Base-by-base conservation (phyloP, 2,797 vertebrate genomes). In the Alexandromys oeconomus region DNA sequence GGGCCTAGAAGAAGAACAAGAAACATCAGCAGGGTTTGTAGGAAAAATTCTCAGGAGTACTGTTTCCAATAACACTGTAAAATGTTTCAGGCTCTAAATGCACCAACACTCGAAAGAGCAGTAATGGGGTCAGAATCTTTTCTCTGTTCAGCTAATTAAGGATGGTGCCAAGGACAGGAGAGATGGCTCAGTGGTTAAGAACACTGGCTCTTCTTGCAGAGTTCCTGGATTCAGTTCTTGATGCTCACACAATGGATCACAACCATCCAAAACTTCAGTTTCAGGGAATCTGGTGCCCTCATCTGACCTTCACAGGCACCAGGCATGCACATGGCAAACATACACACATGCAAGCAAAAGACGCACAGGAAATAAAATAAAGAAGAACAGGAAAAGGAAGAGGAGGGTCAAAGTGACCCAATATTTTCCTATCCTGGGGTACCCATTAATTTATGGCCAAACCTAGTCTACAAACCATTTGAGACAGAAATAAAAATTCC, bases 1-100 rank as follows among this genome's bases (percentile, higher is more conserved):
- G 81, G 11, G 13, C 15, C 81, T 34, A 59, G 46, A 81, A 80
- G 84, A 76, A 94, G 21, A 37, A 79, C 2, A 86, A 54, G 88
- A 43, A 51, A 8, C 46, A 51, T 65, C 46, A 57, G 48, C 54
- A 79, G 80, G 27, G 69, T 13, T 51, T 67, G 46, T 2, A 29
- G 17, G n/a, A 46, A 59, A 40, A 76, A 46, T 15, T 94, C 78
- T 71, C 14, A 40, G 69, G n/a, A 93, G 21, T 37, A 46, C 15
- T 23, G 37, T 95, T 96, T 90, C 57, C 63, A 61, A 69, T 48
- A 92, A 93, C n/a, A 57, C 65, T 93, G 34, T 93, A 31, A 91
- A 93, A 67, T 77, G 43, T 51, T 88, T 79, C 86, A 51, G 31
- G 25, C 86, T 96, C 90, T 67, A 91, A 96, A 88, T 74, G 57